Evolutionary conservation across 2,113 vertebrate species (phyloP).

Genomic region (Paradisaea rubra): DNA sequence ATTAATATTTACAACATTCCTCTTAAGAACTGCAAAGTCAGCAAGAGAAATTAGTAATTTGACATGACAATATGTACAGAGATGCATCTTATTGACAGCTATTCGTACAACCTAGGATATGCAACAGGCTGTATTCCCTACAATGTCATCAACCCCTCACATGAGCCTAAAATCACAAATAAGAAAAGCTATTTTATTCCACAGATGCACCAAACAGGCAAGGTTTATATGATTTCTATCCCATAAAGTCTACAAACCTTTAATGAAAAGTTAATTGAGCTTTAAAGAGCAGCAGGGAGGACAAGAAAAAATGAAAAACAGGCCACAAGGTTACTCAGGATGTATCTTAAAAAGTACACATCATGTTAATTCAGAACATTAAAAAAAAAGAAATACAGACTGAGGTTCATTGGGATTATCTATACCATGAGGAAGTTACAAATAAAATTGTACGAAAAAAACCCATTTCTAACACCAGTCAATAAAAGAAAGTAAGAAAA

Average conservation of each 20-base stretch:
- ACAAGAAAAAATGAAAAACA: not conserved
- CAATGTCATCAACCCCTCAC: not conserved
- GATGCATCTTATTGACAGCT: not conserved
- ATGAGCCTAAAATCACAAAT: not conserved
- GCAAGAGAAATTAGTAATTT: not conserved
- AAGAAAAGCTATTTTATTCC: not conserved
- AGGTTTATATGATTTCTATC: not conserved
- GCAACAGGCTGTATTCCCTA: not conserved
- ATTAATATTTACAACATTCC: not conserved
- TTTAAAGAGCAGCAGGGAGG: not conserved
- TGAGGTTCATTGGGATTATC: not conserved
- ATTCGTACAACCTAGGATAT: not conserved
- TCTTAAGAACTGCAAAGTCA: not conserved
- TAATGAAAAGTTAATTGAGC: not conserved
- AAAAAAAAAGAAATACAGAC: not conserved
- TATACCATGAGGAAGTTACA: not conserved
- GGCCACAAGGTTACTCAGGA: not conserved
- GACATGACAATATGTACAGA: not conserved
- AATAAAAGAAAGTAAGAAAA: not conserved
- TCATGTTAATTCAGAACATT: not conserved
- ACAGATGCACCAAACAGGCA: not conserved
- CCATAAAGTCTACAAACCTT: not conserved
- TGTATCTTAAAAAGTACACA: not conserved
- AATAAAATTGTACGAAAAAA: not conserved
- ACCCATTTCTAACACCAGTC: not conserved